A percentile compares a stretch with the other conserved stretches of the same genome.
phyloP scores from a whole-genome alignment of 2,797 vertebrate species.

The Scarus forsteni region DNA sequence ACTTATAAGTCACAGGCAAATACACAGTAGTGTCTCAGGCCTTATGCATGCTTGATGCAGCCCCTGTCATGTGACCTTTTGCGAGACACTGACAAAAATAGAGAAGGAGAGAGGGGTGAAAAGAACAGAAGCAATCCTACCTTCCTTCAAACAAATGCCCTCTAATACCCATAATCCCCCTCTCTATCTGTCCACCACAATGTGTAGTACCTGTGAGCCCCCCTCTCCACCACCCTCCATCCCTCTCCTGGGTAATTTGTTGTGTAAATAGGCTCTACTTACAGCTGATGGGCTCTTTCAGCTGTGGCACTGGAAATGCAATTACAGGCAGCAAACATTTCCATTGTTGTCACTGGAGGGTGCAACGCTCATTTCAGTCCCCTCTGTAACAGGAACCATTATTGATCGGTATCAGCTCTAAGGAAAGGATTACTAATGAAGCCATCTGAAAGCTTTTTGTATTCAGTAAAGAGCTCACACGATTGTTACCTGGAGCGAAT shows the following conservation, averaged over 20 bases:
- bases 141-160: too few relatives aligned
- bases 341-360: slow-evolving; percentile 85
- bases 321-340: slow-evolving; percentile 87
- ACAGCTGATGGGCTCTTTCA: slow-evolving; percentile 77
- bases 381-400: slow-evolving; percentile 61
- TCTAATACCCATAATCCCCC: too few relatives aligned
- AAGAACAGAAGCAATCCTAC: too few relatives aligned
- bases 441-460: slow-evolving; percentile 75
- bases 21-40: too few relatives aligned
- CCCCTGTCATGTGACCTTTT: too few relatives aligned
- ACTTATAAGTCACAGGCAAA: too few relatives aligned
- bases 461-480: slow-evolving; percentile 35
- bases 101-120: too few relatives aligned
- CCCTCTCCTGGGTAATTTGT: slow-evolving; percentile 81
- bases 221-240: slow-evolving; percentile 50
- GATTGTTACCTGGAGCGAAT: neutral
- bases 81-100: too few relatives aligned
- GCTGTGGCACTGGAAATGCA: slow-evolving; percentile 82
- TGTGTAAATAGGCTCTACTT: slow-evolving; percentile 85
- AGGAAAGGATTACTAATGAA: slow-evolving; percentile 86
- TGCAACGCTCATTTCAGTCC: slow-evolving; percentile 75
- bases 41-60: too few relatives aligned
- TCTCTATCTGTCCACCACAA: slow-evolving; percentile 57
- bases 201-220: slow-evolving; percentile 34
- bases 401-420: slow-evolving; percentile 82